Evolutionary conservation across 2,797 vertebrate species (phyloP).

Genomic region (Gobio occitaniae): DNA sequence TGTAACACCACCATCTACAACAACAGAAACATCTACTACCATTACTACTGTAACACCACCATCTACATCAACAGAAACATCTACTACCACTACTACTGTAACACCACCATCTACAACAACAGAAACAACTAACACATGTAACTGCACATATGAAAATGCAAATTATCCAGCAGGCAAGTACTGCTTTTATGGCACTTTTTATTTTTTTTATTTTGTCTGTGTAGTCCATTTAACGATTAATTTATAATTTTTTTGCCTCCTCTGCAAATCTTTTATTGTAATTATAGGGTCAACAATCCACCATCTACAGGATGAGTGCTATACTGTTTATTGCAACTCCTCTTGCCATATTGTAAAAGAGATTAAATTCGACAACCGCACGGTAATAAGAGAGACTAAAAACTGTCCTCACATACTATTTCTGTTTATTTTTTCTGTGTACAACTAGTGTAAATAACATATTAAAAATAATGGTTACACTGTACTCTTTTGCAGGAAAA

Average conservation of each 20-base stretch:
- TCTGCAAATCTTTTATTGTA: not conserved
- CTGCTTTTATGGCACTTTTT: too few relatives aligned
- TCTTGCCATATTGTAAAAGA: not conserved
- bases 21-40: constrained; percentile 60
- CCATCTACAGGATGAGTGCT: not conserved
- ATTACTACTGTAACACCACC: constrained; percentile 75
- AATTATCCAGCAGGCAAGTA: too few relatives aligned
- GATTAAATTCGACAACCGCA: not conserved
- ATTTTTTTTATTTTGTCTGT: too few relatives aligned
- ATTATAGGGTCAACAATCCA: not conserved
- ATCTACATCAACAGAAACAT: constrained; percentile 66
- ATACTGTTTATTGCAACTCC: not conserved
- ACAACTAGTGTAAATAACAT: not conserved
- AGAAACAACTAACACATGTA: not conserved
- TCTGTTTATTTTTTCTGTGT: not conserved
- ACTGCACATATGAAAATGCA: too few relatives aligned
- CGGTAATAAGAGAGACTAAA: not conserved
- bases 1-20: too few relatives aligned
- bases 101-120: not conserved
- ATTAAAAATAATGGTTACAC: too few relatives aligned
- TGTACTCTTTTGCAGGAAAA: too few relatives aligned
- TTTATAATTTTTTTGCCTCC: not conserved
- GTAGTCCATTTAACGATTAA: too few relatives aligned
- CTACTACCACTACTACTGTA: not conserved
- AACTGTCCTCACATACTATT: not conserved